phyloP scores from a whole-genome alignment of 2,888 invertebrate species.

The Anticlea derivata region DNA sequence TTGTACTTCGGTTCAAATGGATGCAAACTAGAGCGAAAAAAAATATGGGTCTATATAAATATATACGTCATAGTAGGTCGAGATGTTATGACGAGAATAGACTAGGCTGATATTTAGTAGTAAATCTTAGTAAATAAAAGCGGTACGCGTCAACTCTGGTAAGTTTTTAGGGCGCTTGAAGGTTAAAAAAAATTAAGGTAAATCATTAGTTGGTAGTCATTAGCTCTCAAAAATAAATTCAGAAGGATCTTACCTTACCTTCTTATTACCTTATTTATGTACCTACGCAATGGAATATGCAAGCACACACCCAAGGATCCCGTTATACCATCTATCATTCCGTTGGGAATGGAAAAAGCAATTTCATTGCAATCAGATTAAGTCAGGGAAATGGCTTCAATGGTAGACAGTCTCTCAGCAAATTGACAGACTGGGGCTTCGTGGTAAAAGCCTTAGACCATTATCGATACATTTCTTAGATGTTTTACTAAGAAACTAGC shows the following conservation, averaged over 20 bases:
- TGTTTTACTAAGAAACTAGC: not conserved
- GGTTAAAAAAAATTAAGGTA: too few relatives aligned
- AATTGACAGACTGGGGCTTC: conserved; percentile 22
- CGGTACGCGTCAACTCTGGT: too few relatives aligned
- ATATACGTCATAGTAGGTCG: not conserved
- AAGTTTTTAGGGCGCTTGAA: too few relatives aligned
- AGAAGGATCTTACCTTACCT: too few relatives aligned
- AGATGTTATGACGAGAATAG: not conserved
- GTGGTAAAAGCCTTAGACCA: conserved; percentile 19
- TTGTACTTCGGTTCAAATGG: conserved; percentile 9
- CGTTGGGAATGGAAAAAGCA: conserved; percentile 32
- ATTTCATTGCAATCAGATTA: conserved; percentile 33
- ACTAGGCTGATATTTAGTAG: too few relatives aligned
- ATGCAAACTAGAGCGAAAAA: too few relatives aligned
- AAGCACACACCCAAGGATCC: conserved; percentile 23
- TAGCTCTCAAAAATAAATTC: too few relatives aligned
- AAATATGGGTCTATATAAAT: not conserved
- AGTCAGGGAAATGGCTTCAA: conserved; percentile 26
- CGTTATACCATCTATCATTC: conserved; percentile 34
- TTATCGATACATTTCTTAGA: conserved; percentile 16
- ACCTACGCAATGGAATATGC: conserved; percentile 27
- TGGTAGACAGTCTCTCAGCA: conserved; percentile 22
- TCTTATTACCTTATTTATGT: too few relatives aligned
- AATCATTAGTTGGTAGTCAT: too few relatives aligned
- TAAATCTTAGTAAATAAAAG: too few relatives aligned